Conservation (phyloP, 2,797 vertebrate species). For the Threskiornis aethiopicus region DNA sequence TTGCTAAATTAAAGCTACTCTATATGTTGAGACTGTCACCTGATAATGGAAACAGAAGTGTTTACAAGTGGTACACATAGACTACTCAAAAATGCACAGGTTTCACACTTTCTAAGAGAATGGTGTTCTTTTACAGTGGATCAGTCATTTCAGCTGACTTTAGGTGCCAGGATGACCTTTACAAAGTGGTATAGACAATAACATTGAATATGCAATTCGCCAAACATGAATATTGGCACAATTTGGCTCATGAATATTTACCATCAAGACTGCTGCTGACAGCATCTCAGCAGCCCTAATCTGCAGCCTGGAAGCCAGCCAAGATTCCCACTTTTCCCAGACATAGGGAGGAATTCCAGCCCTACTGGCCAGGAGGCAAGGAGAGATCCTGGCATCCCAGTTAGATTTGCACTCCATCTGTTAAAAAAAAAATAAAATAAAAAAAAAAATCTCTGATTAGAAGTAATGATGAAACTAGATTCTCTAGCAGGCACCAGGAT, state of each 20-base stretch:
- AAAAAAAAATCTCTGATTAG: not conserved
- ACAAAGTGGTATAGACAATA: slow-evolving; percentile 33
- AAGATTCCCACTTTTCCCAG: slow-evolving; percentile 17
- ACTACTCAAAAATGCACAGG: slow-evolving; percentile 6
- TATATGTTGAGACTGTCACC: not conserved
- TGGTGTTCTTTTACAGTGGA: not conserved
- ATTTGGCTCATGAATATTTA: slow-evolving; percentile 63
- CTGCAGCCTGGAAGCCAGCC: slow-evolving; percentile 25
- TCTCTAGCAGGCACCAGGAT: not conserved
- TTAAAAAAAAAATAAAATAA: not conserved
- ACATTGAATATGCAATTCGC: slow-evolving; percentile 31
- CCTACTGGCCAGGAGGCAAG: not conserved
- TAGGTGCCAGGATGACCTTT: slow-evolving; percentile 29
- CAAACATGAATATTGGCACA: slow-evolving; percentile 45
- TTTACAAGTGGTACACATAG: not conserved
- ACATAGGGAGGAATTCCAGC: not conserved
- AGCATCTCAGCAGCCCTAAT: slow-evolving; percentile 30
- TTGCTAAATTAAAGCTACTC: slow-evolving; percentile 8
- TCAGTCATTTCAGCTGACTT: slow-evolving; percentile 35
- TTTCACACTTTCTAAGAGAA: slow-evolving; percentile 13
- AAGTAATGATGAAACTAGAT: not conserved
- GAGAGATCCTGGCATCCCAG: not conserved
- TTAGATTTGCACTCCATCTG: not conserved
- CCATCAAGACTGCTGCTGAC: slow-evolving; percentile 30
- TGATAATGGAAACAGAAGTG: slow-evolving; percentile 31